Percentiles rank a stretch among this genome's conserved stretches.
These are phyloP conservation scores for Strigamia crassipes DNA, from an alignment of 2,888 invertebrate species.

Conservation along the genomic window DNA sequence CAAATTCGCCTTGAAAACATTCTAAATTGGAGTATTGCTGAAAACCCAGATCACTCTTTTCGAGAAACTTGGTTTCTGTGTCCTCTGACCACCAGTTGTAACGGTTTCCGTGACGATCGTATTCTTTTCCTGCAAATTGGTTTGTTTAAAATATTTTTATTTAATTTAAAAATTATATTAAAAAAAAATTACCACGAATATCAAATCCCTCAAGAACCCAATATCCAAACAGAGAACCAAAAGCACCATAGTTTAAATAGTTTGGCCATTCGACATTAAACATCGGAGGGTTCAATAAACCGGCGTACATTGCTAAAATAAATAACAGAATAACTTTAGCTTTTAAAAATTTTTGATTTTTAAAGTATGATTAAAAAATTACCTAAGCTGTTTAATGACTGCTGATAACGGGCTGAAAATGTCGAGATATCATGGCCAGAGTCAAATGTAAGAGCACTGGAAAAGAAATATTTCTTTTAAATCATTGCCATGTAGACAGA, in stretches of 20 bases:
- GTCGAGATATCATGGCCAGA: too few relatives aligned
- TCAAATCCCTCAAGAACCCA: slow-evolving; percentile 61
- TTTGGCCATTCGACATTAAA: slow-evolving; percentile 56
- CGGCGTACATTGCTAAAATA: slow-evolving; percentile 53
- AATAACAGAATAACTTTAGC: background rate
- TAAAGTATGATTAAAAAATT: slow-evolving; percentile 58
- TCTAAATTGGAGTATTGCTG: slow-evolving; percentile 91
- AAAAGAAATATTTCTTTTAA: too few relatives aligned
- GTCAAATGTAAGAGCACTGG: too few relatives aligned
- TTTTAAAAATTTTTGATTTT: background rate
- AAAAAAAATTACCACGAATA: slow-evolving; percentile 52
- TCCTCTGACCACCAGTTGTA: slow-evolving; percentile 89
- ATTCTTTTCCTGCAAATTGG: slow-evolving; percentile 70
- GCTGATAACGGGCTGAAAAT: too few relatives aligned
- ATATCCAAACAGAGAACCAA: slow-evolving; percentile 58
- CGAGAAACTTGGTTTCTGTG: slow-evolving; percentile 80
- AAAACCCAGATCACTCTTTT: slow-evolving; percentile 87
- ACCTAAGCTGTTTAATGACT: slow-evolving; percentile 62
- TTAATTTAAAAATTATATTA: background rate
- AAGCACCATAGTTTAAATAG: slow-evolving; percentile 54
- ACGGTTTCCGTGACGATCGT: slow-evolving; percentile 87
- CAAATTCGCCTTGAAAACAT: slow-evolving; percentile 73
- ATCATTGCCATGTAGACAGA: too few relatives aligned
- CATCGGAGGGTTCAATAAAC: slow-evolving; percentile 53
- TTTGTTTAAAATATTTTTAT: background rate